Evolutionary conservation across 2,888 invertebrate species (phyloP), one percentile per base, ranked within the genome.

Genomic region (Bedellia somnulentella): DNA sequence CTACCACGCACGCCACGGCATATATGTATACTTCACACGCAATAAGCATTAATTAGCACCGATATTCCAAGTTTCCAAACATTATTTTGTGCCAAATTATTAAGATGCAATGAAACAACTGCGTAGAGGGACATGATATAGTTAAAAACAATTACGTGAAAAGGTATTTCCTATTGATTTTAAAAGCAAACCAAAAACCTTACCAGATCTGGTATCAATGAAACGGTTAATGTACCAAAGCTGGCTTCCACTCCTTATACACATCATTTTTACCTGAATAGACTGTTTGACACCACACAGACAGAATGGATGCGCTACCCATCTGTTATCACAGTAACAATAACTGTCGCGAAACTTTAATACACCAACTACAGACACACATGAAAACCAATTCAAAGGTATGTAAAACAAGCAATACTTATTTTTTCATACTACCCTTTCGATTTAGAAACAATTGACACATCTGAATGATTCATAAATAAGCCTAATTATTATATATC

Each of bases 111-210:
- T 67, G 60, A 71, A 61, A 67, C 44, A 64, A 60, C 50, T 56
- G 47, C 62, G 67, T 63, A 60, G 49, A 68, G 55, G 61, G 70
- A 70, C 77, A 76, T 77, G 76, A 71, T 63, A 75, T 70, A 71
- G 73, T 73, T 68, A 68, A 70, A 73, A 66, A 68, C 64, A 68
- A 66, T 70, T 59, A 66, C 56, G 57, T 70, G 77, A 77, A 77
- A 77, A 77, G 77, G 77, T 76, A 76, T 73, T 62, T 67, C 62
- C 68, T 63, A 63, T 67, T 70, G 68, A 68, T 66, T 63, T 47
- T 58, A 52, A 61, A 63, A 66, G 67, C 63, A 60, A 59, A 52
- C 49, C 46, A 51, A 49, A 47, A 43, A 38, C 30, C 63, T 71
- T 64, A 68, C 70, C 67, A 57, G 60, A 62, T n/a, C n/a, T n/a